phyloP scores from a whole-genome alignment of 2,888 invertebrate genomes.

The Eueremaeus valkanovi region DNA sequence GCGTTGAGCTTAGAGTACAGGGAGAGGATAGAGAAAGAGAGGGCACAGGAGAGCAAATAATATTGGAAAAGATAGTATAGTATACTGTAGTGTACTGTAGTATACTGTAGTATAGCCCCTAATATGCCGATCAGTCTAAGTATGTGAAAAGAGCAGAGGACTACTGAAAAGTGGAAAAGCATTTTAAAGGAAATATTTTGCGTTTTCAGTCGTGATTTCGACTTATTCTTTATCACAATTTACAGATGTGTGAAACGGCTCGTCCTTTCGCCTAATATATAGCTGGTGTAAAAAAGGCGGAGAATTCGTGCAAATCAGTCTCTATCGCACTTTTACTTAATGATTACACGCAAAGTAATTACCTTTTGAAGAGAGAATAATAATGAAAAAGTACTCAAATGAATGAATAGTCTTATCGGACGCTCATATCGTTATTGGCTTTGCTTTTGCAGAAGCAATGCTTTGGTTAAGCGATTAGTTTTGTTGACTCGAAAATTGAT shows the following conservation, averaged over 20 bases:
- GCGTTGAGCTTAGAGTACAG: neutral
- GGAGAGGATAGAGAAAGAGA: too few relatives aligned
- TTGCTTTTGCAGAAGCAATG: constrained; percentile 10
- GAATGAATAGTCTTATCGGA: constrained; percentile 24
- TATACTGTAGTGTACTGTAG: too few relatives aligned
- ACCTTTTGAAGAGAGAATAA: constrained; percentile 11
- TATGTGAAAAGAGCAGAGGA: constrained; percentile 28
- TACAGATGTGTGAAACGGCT: constrained; percentile 34
- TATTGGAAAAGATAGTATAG: too few relatives aligned
- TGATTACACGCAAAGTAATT: constrained; percentile 34
- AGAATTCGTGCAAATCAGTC: constrained; percentile 31
- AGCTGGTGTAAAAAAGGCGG: constrained; percentile 31
- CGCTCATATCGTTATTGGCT: constrained; percentile 4
- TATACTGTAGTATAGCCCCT: neutral
- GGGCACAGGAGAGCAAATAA: too few relatives aligned
- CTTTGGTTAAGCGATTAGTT: constrained; percentile 33
- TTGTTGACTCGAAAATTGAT: constrained; percentile 30
- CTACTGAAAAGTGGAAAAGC: constrained; percentile 4
- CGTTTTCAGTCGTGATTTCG: constrained; percentile 27
- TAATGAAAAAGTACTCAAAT: constrained; percentile 13
- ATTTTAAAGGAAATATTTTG: constrained; percentile 28
- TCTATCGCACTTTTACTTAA: constrained; percentile 32
- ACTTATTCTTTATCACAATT: constrained; percentile 30
- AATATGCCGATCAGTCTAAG: constrained; percentile 24
- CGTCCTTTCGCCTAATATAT: constrained; percentile 19